Percentiles rank a stretch among this genome's conserved stretches.
Evolutionary conservation across 1,140 invertebrate species (phyloP).

Genomic region (Drosophila bipectinata): DNA sequence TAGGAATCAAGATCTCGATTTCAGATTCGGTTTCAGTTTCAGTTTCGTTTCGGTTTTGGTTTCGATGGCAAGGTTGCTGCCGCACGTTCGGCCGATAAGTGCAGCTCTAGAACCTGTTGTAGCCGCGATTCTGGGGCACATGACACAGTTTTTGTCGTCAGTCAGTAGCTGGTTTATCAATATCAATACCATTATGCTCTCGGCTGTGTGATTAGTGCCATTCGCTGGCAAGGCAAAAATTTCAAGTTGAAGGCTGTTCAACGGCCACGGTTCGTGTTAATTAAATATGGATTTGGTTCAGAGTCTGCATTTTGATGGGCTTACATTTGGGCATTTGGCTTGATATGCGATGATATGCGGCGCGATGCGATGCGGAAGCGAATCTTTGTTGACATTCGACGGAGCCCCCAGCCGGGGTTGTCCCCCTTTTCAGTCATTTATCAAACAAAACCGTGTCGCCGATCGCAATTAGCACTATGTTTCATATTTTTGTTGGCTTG

Average conservation of each 20-base stretch:
- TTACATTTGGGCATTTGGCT: constrained; percentile 18
- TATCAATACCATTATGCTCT: constrained; percentile 8
- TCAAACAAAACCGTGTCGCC: constrained; percentile 56
- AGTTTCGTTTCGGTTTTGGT: constrained; percentile 8
- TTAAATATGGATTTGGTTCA: constrained; percentile 75
- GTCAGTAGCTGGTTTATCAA: constrained; percentile 16
- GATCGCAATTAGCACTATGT: constrained; percentile 46
- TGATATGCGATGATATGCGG: background rate
- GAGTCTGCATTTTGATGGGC: constrained; percentile 66
- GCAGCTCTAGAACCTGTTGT: constrained; percentile 52
- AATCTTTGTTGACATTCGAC: constrained; percentile 8
- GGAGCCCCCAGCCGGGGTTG: constrained; percentile 10
- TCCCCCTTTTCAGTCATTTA: constrained; percentile 31
- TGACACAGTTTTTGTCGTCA: constrained; percentile 37
- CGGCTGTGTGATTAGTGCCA: constrained; percentile 41
- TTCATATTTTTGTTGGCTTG: constrained; percentile 4
- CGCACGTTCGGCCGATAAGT: constrained; percentile 17
- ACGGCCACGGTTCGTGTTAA: constrained; percentile 46
- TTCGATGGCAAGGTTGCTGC: constrained; percentile 40
- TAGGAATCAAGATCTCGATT: constrained; percentile 31
- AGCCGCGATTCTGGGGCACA: constrained; percentile 46
- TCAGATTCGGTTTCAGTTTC: constrained; percentile 2
- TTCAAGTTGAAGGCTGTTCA: constrained; percentile 75
- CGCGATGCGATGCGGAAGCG: constrained; percentile 61
- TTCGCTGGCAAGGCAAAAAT: constrained; percentile 43